Percentiles rank a stretch among this genome's conserved stretches.
Conservation (phyloP, 2,113 vertebrate genomes). For the Caloenas nicobarica region DNA sequence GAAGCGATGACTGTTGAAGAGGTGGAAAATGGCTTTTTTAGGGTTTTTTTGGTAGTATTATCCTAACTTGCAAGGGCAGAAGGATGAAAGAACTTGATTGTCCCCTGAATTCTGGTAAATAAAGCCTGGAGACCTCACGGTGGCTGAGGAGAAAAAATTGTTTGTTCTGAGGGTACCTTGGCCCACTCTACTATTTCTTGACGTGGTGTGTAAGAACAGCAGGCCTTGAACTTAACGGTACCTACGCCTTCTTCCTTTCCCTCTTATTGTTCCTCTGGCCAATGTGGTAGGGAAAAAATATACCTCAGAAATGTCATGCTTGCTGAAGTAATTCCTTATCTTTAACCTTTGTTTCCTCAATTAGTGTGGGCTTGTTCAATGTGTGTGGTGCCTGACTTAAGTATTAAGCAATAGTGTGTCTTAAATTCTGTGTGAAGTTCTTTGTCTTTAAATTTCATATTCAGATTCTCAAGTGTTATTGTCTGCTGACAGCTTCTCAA, state of each 20-base stretch:
- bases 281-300: neutral
- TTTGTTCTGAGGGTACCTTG: neutral
- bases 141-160: neutral
- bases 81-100: neutral
- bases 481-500: neutral
- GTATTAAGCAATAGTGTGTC: neutral
- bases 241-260: neutral
- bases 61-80: neutral
- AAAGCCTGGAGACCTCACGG: neutral
- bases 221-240: neutral
- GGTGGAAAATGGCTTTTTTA: too few species aligned
- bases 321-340: neutral
- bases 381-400: neutral
- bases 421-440: neutral
- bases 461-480: neutral
- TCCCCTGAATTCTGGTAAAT: neutral
- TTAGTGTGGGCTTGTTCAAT: neutral
- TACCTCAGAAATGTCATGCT: neutral
- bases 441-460: neutral
- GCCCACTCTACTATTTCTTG: neutral
- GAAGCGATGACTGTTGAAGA: neutral
- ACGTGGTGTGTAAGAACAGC: neutral
- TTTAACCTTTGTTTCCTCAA: neutral
- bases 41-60: neutral
- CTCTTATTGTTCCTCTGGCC: neutral